Conservation (phyloP, 2,888 invertebrate species). For the Megalurothrips usitatus region DNA sequence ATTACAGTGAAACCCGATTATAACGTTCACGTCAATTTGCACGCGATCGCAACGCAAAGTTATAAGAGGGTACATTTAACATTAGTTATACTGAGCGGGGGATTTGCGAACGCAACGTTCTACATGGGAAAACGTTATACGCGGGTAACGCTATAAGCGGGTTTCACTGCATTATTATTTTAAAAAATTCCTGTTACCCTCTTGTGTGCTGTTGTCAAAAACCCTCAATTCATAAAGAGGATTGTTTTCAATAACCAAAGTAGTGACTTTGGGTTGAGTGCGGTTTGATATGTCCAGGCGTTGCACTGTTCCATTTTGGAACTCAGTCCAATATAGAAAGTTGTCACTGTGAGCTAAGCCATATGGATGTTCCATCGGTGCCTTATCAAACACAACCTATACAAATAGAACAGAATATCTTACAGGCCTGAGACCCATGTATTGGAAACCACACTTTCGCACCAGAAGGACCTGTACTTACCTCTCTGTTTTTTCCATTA, state of each 20-base stretch:
- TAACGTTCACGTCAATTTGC: too few relatives aligned
- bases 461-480: slow-evolving; percentile 33
- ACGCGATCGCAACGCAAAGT: too few relatives aligned
- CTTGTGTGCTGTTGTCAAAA: slow-evolving; percentile 56
- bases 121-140: too few relatives aligned
- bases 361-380: slow-evolving; percentile 59
- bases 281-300: slow-evolving; percentile 46
- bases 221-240: slow-evolving; percentile 64
- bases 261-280: slow-evolving; percentile 46
- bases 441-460: background rate
- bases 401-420: slow-evolving; percentile 28
- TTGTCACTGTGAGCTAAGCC: slow-evolving; percentile 62
- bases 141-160: too few relatives aligned
- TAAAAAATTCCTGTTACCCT: slow-evolving; percentile 44
- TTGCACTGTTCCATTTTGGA: slow-evolving; percentile 57
- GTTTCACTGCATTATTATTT: too few relatives aligned
- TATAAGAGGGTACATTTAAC: too few relatives aligned
- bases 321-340: slow-evolving; percentile 66
- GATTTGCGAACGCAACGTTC: too few relatives aligned
- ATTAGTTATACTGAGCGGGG: too few relatives aligned
- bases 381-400: slow-evolving; percentile 49
- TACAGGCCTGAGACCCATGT: slow-evolving; percentile 28
- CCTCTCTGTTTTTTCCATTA: slow-evolving; percentile 52
- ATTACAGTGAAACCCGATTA: too few relatives aligned
- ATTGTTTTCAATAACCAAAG: slow-evolving; percentile 57